Evolutionary conservation across 2,113 vertebrate genomes (phyloP).

Genomic region (Aplodontia rufa): DNA sequence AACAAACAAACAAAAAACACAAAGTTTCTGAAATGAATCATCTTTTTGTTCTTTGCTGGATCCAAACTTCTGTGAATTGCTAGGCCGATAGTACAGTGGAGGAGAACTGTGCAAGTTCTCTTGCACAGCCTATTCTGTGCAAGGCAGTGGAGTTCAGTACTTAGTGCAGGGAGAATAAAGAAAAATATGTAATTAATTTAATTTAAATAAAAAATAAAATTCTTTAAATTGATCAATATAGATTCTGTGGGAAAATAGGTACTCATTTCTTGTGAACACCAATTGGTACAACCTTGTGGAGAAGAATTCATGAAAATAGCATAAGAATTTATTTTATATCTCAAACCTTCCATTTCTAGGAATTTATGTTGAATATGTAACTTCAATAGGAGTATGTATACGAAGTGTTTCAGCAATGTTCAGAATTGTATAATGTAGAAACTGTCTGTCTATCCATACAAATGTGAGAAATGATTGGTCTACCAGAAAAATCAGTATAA

Average conservation of each 20-base stretch:
- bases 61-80: neutral
- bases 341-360: neutral
- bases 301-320: neutral
- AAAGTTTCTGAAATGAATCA: neutral
- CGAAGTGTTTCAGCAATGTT: neutral
- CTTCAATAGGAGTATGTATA: neutral
- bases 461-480: neutral
- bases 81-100: neutral
- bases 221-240: neutral
- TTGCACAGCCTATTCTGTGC: too few species aligned
- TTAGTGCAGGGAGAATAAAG: rapidly evolving
- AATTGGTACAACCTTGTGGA: neutral
- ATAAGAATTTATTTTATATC: neutral
- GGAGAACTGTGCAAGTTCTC: neutral
- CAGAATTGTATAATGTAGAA: neutral
- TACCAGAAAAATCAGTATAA: neutral
- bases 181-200: neutral
- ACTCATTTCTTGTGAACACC: neutral
- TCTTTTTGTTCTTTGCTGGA: neutral
- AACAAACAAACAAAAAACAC: neutral
- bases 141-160: neutral
- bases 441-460: neutral
- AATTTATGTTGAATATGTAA: neutral
- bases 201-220: neutral
- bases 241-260: neutral